These are phyloP conservation scores for Sciaenops ocellatus DNA, from an alignment of 2,797 vertebrate species.

Conservation along the genomic window DNA sequence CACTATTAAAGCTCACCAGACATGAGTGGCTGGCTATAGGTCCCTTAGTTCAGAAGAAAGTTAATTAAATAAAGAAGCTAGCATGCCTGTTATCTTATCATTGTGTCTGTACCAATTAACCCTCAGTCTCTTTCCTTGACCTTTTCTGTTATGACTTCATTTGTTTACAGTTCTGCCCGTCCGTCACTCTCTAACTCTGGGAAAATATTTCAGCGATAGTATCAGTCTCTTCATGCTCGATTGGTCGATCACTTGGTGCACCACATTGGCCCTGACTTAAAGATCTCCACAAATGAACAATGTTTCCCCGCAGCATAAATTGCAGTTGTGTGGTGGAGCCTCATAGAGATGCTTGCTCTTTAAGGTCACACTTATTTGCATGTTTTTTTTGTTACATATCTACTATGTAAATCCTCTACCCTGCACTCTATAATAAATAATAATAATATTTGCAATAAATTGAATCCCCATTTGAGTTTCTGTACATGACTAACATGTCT, in stretches of 20 bases:
- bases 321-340: background rate
- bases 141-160: slow-evolving; percentile 66
- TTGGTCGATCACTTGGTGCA: background rate
- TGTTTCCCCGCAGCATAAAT: no score
- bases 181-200: slow-evolving; percentile 45
- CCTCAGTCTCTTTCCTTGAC: slow-evolving; percentile 52
- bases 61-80: slow-evolving; percentile 62
- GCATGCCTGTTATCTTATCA: slow-evolving; percentile 66
- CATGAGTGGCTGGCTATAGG: slow-evolving; percentile 24
- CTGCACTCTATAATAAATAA: background rate
- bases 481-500: no score
- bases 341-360: background rate
- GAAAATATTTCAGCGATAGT: slow-evolving; percentile 57
- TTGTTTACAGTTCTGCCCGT: slow-evolving; percentile 39
- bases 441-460: background rate
- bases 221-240: background rate
- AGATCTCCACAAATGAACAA: background rate
- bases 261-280: background rate
- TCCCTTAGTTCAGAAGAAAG: slow-evolving; percentile 39
- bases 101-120: slow-evolving; percentile 64
- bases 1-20: background rate
- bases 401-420: background rate
- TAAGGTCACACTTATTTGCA: background rate
- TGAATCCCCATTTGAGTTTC: background rate
- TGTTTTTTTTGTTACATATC: background rate